Conservation (phyloP, 2,888 invertebrate species). For the Odiellus spinosus region DNA sequence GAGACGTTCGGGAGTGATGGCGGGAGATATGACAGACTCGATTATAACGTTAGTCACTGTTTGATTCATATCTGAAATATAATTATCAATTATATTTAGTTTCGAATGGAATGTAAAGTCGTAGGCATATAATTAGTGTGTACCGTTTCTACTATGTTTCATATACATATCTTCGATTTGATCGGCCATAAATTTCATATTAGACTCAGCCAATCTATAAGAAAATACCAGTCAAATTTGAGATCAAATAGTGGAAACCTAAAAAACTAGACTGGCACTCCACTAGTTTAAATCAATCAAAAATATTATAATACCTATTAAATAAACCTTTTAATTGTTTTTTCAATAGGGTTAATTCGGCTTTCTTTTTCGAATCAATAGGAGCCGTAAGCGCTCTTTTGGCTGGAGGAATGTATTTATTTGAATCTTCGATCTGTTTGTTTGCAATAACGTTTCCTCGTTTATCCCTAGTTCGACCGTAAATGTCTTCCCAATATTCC, state of each 20-base stretch:
- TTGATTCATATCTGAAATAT: conserved; percentile 40
- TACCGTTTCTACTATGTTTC: conserved; percentile 37
- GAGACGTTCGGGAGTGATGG: conserved; percentile 52
- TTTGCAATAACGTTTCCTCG: conserved; percentile 47
- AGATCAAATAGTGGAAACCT: too few relatives aligned
- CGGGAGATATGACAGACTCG: conserved; percentile 47
- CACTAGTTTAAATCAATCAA: too few relatives aligned
- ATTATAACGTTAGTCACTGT: conserved; percentile 50
- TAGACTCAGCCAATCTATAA: conserved; percentile 55
- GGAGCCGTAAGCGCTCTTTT: conserved; percentile 39
- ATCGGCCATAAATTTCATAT: conserved; percentile 63
- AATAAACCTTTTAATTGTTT: conserved; percentile 72
- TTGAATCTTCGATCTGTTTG: conserved; percentile 20
- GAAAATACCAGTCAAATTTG: neutral
- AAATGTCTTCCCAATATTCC: neutral
- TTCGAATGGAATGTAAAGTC: conserved; percentile 15
- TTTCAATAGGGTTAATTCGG: conserved; percentile 46
- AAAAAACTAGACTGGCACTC: too few relatives aligned
- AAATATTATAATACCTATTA: conserved; percentile 39
- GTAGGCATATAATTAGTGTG: neutral
- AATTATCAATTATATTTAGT: neutral
- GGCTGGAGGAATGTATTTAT: conserved; percentile 69
- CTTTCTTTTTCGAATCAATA: conserved; percentile 31
- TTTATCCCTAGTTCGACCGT: conserved; percentile 49
- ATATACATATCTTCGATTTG: conserved; percentile 29